Base-by-base conservation (phyloP, 2,888 invertebrate species). In the Plemyria rubiginata region DNA sequence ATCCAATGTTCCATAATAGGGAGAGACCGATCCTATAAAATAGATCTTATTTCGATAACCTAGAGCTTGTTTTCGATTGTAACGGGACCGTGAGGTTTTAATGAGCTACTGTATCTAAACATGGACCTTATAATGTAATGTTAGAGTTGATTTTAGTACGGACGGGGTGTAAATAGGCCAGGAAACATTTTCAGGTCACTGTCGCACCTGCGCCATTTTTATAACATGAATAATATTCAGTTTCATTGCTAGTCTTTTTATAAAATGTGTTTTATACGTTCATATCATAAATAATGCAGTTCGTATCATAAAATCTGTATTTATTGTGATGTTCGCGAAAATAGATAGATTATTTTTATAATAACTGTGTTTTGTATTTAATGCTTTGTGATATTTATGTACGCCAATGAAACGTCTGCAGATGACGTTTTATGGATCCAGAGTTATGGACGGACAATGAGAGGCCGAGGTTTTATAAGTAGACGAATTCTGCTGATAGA, bases 161-260 rank as follows among this genome's bases (percentile, higher is more conserved):
- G 9, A 45, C 28, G 16, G 43, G 29, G 46, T 58, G 43, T 57
- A 68, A 68, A 67, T 65, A 66, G 68, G 70, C 65, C 68, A 70
- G 70, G 68, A 68, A 66, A 65, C 65, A 46, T 60, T 67, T 66
- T 64, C 62, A 64, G 70, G 70, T 70, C 70, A 70, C 56, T 70
- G 65, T 68, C 68, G 63, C 66, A 70, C 70, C 68, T 70, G 68
- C 50, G 60, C 58, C 52, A 60, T 66, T 66, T 59, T 69, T 55
- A 62, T 43, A 53, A 56, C 60, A 56, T 38, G 66, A 67, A 64
- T 63, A 51, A 63, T 63, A 52, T 22, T 54, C 38, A 40, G 45
- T 16, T 59, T 54, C 50, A 51, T 54, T 55, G 59, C 51, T 13
- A 53, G 29, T 40, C 43, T 58, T 54, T 53, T 46, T 49, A 29